Evolutionary conservation across 2,888 invertebrate genomes (phyloP).

Genomic region (Mythimna impura): DNA sequence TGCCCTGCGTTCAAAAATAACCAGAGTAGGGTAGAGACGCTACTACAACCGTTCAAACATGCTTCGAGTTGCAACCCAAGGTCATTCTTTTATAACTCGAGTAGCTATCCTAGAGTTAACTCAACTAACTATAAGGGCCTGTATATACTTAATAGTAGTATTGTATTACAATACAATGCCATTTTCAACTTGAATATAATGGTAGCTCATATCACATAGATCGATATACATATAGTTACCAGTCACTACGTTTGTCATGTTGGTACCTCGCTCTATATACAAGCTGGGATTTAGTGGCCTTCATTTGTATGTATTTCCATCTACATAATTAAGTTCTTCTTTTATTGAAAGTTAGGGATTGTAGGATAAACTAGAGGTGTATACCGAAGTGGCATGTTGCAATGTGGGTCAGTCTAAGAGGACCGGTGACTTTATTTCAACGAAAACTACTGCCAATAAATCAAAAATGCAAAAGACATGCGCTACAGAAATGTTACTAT

Average conservation of each 20-base stretch:
- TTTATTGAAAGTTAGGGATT: not conserved
- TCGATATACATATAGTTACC: not conserved
- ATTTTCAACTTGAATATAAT: conserved; percentile 6
- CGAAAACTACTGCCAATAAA: too few relatives aligned
- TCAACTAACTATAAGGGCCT: too few relatives aligned
- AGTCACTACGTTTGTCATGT: conserved; percentile 18
- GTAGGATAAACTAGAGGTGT: conserved; percentile 2
- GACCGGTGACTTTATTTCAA: too few relatives aligned
- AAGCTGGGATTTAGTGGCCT: not conserved
- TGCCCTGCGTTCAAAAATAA: too few relatives aligned
- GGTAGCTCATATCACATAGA: conserved; percentile 1
- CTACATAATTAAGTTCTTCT: not conserved
- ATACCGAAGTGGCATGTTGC: not conserved
- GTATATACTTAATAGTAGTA: not conserved
- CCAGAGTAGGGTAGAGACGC: too few relatives aligned
- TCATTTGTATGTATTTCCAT: conserved; percentile 4
- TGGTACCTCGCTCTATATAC: not conserved
- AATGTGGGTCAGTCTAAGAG: not conserved
- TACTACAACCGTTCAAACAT: too few relatives aligned
- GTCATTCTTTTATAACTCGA: too few relatives aligned
- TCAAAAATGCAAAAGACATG: too few relatives aligned
- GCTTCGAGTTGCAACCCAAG: too few relatives aligned
- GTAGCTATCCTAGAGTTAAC: too few relatives aligned
- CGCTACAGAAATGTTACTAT: too few relatives aligned
- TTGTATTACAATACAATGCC: conserved; percentile 10